phyloP scores from a whole-genome alignment of 2,113 vertebrate genomes.

The Monarcha castaneiventris region DNA sequence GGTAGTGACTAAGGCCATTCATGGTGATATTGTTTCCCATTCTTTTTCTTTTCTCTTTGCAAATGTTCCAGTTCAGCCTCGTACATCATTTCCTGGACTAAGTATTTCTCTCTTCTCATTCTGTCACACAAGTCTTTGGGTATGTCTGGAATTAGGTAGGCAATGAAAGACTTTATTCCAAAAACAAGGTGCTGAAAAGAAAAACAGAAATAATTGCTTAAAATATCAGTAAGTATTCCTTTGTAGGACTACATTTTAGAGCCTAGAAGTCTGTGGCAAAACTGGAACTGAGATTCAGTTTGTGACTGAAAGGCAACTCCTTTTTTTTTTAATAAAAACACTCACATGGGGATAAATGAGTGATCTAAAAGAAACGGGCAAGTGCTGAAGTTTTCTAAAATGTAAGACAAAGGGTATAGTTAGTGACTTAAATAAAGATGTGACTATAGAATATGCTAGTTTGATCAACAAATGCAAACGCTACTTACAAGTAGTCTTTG shows the following conservation, averaged over 20 bases:
- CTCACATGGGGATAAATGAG: neutral
- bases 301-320: neutral
- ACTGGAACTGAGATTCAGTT: neutral
- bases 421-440: neutral
- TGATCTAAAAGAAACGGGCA: neutral
- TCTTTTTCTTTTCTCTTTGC: constrained; percentile 91
- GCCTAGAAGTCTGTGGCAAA: neutral
- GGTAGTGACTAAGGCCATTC: constrained; percentile 90
- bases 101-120: constrained; percentile 83
- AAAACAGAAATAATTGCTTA: constrained; percentile 29
- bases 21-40: constrained; percentile 92
- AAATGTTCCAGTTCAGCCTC: constrained; percentile 93
- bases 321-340: neutral
- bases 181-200: constrained; percentile 80
- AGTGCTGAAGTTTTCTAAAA: neutral
- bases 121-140: constrained; percentile 82
- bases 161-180: constrained; percentile 85
- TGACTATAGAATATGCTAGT: neutral
- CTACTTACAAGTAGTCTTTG: neutral
- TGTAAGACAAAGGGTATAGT: neutral
- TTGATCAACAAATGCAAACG: neutral
- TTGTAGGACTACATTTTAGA: neutral
- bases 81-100: constrained; percentile 86
- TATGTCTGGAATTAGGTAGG: constrained; percentile 84
- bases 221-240: neutral